Percentiles rank a stretch among this genome's conserved stretches.
Conservation (phyloP, 2,113 vertebrate species). For the Gila orcuttii region DNA sequence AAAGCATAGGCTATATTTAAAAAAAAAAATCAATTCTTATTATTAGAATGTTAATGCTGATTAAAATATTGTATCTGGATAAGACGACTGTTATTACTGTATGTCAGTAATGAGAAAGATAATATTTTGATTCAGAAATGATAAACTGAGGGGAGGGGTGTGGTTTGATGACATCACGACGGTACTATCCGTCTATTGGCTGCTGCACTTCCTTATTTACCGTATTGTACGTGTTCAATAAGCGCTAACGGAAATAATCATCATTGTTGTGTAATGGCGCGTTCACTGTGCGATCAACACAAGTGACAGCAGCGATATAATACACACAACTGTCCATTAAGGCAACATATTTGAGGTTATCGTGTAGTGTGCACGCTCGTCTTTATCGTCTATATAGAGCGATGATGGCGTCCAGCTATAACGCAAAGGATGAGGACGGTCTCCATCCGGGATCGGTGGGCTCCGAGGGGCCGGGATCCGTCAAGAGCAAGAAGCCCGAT, state of each 20-base stretch:
- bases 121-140: neutral
- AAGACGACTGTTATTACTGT: neutral
- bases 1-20: neutral
- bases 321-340: neutral
- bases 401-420: conserved; percentile 90
- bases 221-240: neutral
- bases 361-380: neutral
- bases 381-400: conserved; percentile 46
- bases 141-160: neutral
- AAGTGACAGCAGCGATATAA: neutral
- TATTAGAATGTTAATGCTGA: neutral
- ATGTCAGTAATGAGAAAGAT: neutral
- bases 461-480: conserved; percentile 65
- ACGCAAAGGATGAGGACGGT: conserved; percentile 87
- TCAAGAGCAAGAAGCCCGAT: conserved; percentile 89
- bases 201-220: conserved; percentile 66
- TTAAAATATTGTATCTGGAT: neutral
- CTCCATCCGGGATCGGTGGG: conserved; percentile 66
- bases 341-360: neutral
- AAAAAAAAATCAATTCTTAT: neutral
- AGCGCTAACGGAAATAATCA: neutral
- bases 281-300: no score
- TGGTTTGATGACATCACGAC: neutral
- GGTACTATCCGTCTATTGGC: conserved; percentile 56
- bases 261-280: neutral